phyloP scores from a whole-genome alignment of 2,113 vertebrate genomes.

The Calonectris borealis region DNA sequence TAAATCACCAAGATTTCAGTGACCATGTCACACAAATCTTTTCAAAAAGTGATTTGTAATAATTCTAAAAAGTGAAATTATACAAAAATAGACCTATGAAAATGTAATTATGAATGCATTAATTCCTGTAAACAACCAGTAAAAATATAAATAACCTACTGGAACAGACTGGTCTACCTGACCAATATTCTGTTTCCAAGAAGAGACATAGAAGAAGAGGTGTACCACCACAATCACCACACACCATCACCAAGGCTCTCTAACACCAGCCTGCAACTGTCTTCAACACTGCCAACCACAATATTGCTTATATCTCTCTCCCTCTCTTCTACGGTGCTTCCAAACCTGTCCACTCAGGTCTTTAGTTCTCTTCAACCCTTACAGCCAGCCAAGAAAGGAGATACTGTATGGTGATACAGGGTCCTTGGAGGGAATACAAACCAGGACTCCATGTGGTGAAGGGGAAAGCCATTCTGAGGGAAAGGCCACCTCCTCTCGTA shows the following conservation, averaged over 20 bases:
- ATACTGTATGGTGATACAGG: too few species aligned
- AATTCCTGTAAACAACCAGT: background rate
- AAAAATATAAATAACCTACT: background rate
- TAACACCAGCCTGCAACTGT: background rate
- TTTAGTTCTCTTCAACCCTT: background rate
- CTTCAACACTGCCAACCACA: background rate
- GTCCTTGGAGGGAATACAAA: background rate
- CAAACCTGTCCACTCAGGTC: background rate
- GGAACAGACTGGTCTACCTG: background rate
- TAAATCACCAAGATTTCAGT: background rate
- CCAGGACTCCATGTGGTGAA: background rate
- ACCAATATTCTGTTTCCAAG: background rate
- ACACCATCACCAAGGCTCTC: background rate
- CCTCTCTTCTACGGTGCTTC: background rate
- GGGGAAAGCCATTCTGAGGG: background rate
- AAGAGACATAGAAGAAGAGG: background rate
- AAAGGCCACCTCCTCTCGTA: rapidly evolving
- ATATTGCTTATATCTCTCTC: background rate
- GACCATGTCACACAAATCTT: background rate
- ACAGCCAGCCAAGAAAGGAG: background rate
- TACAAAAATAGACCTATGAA: background rate
- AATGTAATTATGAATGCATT: background rate
- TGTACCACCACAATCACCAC: rapidly evolving
- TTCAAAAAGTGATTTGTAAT: background rate
- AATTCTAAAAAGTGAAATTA: background rate